These are phyloP conservation scores for Bombus affinis DNA, from an alignment of 1,140 invertebrate genomes.

Conservation along the genomic window DNA sequence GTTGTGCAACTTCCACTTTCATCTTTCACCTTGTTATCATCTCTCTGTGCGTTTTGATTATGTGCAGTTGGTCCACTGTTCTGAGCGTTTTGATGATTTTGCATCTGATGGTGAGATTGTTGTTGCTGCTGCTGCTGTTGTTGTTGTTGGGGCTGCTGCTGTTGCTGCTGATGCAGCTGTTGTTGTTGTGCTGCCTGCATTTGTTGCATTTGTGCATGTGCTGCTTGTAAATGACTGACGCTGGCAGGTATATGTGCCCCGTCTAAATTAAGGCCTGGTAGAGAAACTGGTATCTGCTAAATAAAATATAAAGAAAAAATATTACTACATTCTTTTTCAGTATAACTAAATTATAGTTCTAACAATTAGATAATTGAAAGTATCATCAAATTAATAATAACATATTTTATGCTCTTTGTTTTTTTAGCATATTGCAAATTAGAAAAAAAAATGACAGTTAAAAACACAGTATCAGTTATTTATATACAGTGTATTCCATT, in stretches of 20 bases:
- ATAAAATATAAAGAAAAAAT: conserved; percentile 38
- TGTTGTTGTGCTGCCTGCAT: conserved; percentile 79
- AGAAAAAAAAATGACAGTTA: not conserved
- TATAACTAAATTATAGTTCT: not conserved
- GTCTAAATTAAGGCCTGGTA: conserved; percentile 80
- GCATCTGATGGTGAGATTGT: conserved; percentile 77
- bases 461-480: not conserved
- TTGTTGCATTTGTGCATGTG: conserved; percentile 81
- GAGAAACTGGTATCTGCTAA: conserved; percentile 79
- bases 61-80: conserved; percentile 73
- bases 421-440: not conserved
- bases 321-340: conserved; percentile 2
- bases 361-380: conserved; percentile 8
- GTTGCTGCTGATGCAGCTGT: conserved; percentile 70
- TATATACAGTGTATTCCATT: not conserved
- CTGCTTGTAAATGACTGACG: conserved; percentile 79
- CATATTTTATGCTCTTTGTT: conserved; percentile 1
- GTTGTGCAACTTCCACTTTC: conserved; percentile 78
- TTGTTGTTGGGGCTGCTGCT: conserved; percentile 71
- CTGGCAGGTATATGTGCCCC: conserved; percentile 78
- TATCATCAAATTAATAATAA: not conserved
- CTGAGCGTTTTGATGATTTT: conserved; percentile 78
- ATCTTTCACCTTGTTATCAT: conserved; percentile 79
- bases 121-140: conserved; percentile 68
- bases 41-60: conserved; percentile 75